Percentiles rank a stretch among this genome's conserved stretches.
Evolutionary conservation across 2,888 invertebrate species (phyloP).

Genomic region (Drosophila mercatorum): DNA sequence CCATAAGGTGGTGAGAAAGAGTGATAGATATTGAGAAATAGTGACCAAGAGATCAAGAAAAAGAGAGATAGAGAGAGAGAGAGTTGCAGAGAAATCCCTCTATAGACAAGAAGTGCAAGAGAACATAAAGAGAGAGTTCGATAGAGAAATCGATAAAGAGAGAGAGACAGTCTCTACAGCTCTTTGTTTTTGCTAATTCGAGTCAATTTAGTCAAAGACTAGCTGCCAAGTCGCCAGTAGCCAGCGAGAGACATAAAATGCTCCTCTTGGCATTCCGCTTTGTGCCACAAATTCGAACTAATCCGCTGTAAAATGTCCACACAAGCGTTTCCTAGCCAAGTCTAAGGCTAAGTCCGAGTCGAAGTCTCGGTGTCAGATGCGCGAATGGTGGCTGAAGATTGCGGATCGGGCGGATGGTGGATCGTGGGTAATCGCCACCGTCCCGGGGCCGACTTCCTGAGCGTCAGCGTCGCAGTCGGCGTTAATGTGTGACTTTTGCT

Average conservation of each 20-base stretch:
- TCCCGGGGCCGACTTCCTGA: slow-evolving; percentile 68
- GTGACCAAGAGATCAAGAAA: too few species aligned
- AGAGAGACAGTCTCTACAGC: too few species aligned
- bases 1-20: too few species aligned
- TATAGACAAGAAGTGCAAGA: too few species aligned
- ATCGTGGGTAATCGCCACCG: slow-evolving; percentile 57
- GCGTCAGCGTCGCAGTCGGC: slow-evolving; percentile 57
- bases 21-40: too few species aligned
- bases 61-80: too few species aligned
- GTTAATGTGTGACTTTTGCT: slow-evolving; percentile 82
- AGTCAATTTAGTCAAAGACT: slow-evolving; percentile 60
- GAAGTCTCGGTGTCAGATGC: slow-evolving; percentile 1
- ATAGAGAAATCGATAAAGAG: too few species aligned
- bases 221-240: slow-evolving; percentile 14
- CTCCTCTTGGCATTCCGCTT: slow-evolving; percentile 47
- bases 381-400: slow-evolving; percentile 19
- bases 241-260: slow-evolving; percentile 9
- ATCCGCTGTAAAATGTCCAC: slow-evolving; percentile 77
- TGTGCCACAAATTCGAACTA: slow-evolving; percentile 69
- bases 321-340: slow-evolving; percentile 28
- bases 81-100: too few species aligned
- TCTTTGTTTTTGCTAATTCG: slow-evolving; percentile 48
- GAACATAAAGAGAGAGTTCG: too few species aligned
- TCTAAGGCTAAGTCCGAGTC: slow-evolving; percentile 2
- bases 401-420: slow-evolving; percentile 11